Percentiles rank a stretch among this genome's conserved stretches.
Evolutionary conservation across 2,113 vertebrate genomes (phyloP).

Genomic region (Sylvicapra grimmia): DNA sequence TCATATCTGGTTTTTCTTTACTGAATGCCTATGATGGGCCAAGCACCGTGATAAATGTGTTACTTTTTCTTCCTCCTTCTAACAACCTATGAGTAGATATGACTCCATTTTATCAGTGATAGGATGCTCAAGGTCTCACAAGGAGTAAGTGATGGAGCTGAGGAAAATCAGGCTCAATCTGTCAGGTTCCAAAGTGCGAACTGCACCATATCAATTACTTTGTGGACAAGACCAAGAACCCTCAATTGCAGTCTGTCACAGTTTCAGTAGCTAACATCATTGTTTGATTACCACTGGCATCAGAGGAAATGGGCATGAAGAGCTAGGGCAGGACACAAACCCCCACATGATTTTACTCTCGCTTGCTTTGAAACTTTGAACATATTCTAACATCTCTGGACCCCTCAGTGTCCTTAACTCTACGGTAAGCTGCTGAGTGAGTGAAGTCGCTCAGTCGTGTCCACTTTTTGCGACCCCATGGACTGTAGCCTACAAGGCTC

Average conservation of each 20-base stretch:
- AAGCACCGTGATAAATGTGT: not conserved
- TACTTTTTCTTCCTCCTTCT: not conserved
- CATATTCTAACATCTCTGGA: not conserved
- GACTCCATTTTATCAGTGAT: not conserved
- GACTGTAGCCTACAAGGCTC: too few relatives aligned
- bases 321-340: not conserved
- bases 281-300: not conserved
- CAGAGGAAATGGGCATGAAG: not conserved
- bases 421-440: not conserved
- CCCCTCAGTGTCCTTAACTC: not conserved
- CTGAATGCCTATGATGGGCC: not conserved
- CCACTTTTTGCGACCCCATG: too few relatives aligned
- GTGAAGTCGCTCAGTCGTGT: too few relatives aligned
- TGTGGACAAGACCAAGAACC: not conserved
- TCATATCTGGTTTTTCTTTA: not conserved
- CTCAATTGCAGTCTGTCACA: not conserved
- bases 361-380: not conserved
- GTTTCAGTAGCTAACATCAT: not conserved
- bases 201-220: not conserved
- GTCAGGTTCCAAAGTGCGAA: not conserved
- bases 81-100: not conserved
- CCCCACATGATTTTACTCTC: not conserved
- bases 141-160: not conserved
- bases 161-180: not conserved
- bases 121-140: not conserved